Evolutionary conservation across 2,888 invertebrate genomes (phyloP), one percentile per base, ranked within the genome.

Genomic region (Thereva nobilitata): DNA sequence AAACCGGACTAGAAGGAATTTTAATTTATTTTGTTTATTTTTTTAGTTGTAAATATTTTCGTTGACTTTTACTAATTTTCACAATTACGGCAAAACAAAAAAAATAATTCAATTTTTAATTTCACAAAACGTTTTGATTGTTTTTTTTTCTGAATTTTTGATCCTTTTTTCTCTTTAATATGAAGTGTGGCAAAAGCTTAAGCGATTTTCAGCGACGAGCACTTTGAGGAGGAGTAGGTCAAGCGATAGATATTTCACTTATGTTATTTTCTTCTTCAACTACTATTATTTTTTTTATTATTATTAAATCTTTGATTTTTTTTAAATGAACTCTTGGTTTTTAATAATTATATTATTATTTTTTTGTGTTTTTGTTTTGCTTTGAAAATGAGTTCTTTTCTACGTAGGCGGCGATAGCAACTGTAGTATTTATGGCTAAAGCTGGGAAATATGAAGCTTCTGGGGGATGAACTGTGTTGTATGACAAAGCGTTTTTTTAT

Each of bases 1-100:
- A 70, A 70, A 70, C 54, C 61, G 23, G 70, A 70, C 70, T 70
- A 70, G 70, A 70, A 66, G 63, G 35, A 44, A 53, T 53, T 64
- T 64, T 7, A 64, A 34, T 53, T 52, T 64, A 35, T 38, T 41
- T n/a, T 54, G 3, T 41, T 57, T 50, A 38, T 44, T 53, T 50
- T 57, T 53, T 38, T 34, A 47, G 35, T 35, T 37, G 42, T 44
- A 52, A 54, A 37, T 38, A 47, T 12, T 41, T 65, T 57, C 64
- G 44, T 64, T 56, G 47, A 65, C 9, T 63, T 63, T 57, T 34
- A 52, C 10, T 59, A 38, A 23, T 23, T 23, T 23, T 23, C 23
- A 23, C 23, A 23, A 23, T 23, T 23, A 23, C 23, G 23, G 23
- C 59, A 38, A 49, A 38, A 47, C 45, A 57, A 57, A 23, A 23